Evolutionary conservation across 2,888 invertebrate species (phyloP).

Genomic region (Rhamphomyia laevipes): DNA sequence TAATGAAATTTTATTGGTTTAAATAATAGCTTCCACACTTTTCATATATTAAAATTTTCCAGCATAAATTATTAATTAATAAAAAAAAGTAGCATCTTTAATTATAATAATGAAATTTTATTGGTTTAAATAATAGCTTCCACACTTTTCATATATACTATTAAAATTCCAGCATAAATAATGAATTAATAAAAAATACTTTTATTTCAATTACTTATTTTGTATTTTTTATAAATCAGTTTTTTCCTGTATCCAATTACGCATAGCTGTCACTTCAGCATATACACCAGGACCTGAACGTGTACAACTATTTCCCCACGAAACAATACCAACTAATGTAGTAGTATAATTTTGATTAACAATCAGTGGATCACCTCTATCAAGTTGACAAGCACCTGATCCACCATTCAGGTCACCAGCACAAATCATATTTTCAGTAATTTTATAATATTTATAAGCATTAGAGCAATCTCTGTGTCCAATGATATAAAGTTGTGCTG

Average conservation of each 20-base stretch:
- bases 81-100: no score
- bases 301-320: conserved; percentile 11
- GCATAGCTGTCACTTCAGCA: conserved; percentile 1
- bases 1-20: no score
- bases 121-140: no score
- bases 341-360: neutral
- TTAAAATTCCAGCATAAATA: no score
- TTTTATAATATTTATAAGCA: conserved; percentile 23
- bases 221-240: neutral
- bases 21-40: no score
- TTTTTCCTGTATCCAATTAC: conserved; percentile 7
- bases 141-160: no score
- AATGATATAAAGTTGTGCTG: neutral
- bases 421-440: conserved; percentile 30
- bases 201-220: no score
- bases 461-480: neutral
- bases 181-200: no score
- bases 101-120: no score
- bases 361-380: conserved; percentile 12
- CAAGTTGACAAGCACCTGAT: conserved; percentile 2
- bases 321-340: conserved; percentile 9
- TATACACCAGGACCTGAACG: conserved; percentile 10
- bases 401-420: conserved; percentile 40
- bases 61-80: no score
- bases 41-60: no score